These are phyloP conservation scores for Acipenser oxyrinchus DNA, from an alignment of 2,797 vertebrate species.

Conservation along the genomic window DNA sequence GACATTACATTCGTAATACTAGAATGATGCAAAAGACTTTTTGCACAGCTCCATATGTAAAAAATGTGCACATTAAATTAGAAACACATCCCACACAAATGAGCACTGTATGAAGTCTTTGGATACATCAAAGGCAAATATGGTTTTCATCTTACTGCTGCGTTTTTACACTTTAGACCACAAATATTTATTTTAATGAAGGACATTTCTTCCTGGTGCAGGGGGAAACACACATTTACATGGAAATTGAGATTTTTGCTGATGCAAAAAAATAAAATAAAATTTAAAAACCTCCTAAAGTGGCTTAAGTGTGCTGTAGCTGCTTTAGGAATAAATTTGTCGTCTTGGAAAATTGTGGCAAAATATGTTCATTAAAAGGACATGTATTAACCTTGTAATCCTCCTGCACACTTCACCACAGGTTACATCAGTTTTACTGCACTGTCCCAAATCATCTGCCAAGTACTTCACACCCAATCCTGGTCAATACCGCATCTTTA, in stretches of 20 bases:
- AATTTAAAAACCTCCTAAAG: background rate
- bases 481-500: too few relatives aligned
- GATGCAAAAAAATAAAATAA: background rate
- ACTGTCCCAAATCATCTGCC: too few relatives aligned
- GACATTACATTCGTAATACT: background rate
- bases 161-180: background rate
- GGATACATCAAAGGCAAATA: background rate
- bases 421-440: too few relatives aligned
- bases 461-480: too few relatives aligned
- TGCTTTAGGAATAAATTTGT: background rate
- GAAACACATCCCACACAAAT: background rate
- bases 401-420: too few relatives aligned
- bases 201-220: background rate
- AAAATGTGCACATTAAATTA: background rate
- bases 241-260: background rate
- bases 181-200: background rate
- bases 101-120: background rate
- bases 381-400: too few relatives aligned
- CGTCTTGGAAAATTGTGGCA: too few relatives aligned
- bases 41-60: background rate
- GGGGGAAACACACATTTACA: background rate
- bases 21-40: background rate
- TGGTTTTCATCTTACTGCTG: background rate
- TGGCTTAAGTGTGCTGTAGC: background rate
- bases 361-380: too few relatives aligned